Evolutionary conservation across 2,797 vertebrate genomes (phyloP), one percentile per base, ranked within the genome.

Genomic region (Nannoperca australis): DNA sequence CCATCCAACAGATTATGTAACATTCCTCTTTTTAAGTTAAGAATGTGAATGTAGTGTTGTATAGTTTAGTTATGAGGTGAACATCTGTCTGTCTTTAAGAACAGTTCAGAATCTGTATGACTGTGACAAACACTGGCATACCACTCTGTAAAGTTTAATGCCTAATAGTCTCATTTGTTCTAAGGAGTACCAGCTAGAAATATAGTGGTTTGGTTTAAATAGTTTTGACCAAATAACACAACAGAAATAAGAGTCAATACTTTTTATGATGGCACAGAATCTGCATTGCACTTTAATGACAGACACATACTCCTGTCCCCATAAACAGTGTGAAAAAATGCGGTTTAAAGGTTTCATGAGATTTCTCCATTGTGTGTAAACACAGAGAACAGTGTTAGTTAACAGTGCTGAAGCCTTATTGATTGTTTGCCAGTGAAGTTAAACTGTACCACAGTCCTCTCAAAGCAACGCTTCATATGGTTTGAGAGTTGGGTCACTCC

Each of bases 321-420:
- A 56, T 44, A 13, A 73, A 65, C 34, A 15, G 30, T 1, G 5
- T 10, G 36, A 45, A 36, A 66, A 49, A 45, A 42, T 1, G 47
- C 24, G 54, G 17, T 75, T 65, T 50, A 62, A 70, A 70, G 66
- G 49, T 36, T 60, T 70, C 32, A 14, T 47, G 50, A 75, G 34
- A 70, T 64, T 72, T 74, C 42, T 17, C 73, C 83, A 88, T 84
- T 88, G 85, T 89, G 81, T 81, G 56, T 61, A 38, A 58, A 79
- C 72, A 81, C 76, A 72, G n/a, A 72, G n/a, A 73, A 78, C 68
- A 87, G 75, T 82, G 84, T 75, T 65, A 64, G 61, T 85, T 88
- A 94, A 94, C 93, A 94, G 90, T 94, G 85, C 89, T 90, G 76
- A 79, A 91, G 92, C 88, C 89, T 76, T 86, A 77, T 55, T 85